These are phyloP conservation scores for Casuarius casuarius DNA, from an alignment of 2,113 vertebrate species.

Conservation along the genomic window DNA sequence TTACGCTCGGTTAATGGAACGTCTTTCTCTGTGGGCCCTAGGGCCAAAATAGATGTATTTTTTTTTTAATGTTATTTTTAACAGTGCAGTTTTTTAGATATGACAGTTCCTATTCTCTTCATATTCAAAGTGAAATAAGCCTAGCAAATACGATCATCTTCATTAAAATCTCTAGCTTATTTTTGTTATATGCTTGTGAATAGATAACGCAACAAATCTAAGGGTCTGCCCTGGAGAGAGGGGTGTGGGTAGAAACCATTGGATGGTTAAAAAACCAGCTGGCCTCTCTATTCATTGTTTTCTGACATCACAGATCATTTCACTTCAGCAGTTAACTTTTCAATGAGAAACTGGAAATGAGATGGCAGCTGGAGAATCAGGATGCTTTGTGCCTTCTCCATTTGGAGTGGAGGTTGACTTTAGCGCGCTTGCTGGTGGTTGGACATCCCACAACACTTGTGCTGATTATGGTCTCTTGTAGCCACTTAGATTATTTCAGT, in stretches of 20 bases:
- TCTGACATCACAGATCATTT: neutral
- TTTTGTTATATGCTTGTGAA: neutral
- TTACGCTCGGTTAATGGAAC: neutral
- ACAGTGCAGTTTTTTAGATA: neutral
- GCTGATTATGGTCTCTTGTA: neutral
- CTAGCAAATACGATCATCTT: fast-evolving
- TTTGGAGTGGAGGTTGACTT: neutral
- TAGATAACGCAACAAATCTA: neutral
- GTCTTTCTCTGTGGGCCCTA: neutral
- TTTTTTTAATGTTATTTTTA: slow-evolving; percentile 42
- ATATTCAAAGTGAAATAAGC: neutral
- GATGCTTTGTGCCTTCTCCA: neutral
- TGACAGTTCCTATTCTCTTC: neutral
- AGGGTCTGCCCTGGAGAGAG: neutral
- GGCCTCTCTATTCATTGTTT: neutral
- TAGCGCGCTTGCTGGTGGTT: neutral
- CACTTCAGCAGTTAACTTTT: neutral
- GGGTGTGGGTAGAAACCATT: neutral
- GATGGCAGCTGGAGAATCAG: neutral
- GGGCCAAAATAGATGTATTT: slow-evolving; percentile 4
- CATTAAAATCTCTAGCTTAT: neutral
- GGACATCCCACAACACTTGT: neutral
- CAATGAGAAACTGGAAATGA: neutral
- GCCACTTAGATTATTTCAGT: neutral
- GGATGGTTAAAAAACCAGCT: neutral